These are phyloP conservation scores for Caradrina kadenii DNA, from an alignment of 2,888 invertebrate species.

Conservation along the genomic window DNA sequence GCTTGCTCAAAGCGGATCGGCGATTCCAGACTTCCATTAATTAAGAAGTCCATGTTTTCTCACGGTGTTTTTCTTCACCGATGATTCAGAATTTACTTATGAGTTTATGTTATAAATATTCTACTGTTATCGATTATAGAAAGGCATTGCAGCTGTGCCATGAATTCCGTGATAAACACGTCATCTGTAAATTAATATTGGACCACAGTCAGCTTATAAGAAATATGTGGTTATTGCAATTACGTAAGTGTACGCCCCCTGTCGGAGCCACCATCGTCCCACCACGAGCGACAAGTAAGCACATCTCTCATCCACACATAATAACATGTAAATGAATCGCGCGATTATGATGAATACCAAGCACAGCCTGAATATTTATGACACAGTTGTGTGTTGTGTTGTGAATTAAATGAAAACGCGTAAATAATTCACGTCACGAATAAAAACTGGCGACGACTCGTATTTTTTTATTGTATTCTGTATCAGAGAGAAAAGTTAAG, in stretches of 20 bases:
- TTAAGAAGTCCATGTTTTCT: too few species aligned
- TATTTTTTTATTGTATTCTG: conserved; percentile 64
- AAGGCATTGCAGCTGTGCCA: background rate
- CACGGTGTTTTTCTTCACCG: too few species aligned
- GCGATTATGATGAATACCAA: conserved; percentile 83
- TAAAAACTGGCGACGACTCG: conserved; percentile 66
- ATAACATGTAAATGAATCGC: conserved; percentile 86
- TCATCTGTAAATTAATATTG: conserved; percentile 35
- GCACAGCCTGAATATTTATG: conserved; percentile 83
- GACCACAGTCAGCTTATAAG: conserved; percentile 19
- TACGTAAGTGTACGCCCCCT: conserved; percentile 42
- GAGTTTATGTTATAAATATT: too few species aligned
- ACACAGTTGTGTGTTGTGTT: conserved; percentile 71
- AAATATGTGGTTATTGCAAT: conserved; percentile 47
- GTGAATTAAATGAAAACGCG: conserved; percentile 76
- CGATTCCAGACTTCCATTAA: too few species aligned
- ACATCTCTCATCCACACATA: conserved; percentile 73
- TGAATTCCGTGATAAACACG: conserved; percentile 12
- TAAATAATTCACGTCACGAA: conserved; percentile 73
- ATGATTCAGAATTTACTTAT: too few species aligned
- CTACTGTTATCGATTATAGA: background rate
- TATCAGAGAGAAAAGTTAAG: conserved; percentile 55
- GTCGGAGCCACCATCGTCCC: conserved; percentile 23
- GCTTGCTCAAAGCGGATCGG: too few species aligned
- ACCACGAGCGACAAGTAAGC: conserved; percentile 51